These are phyloP conservation scores for Pachliopta kotzebuea DNA, from an alignment of 2,888 invertebrate genomes.

Conservation along the genomic window DNA sequence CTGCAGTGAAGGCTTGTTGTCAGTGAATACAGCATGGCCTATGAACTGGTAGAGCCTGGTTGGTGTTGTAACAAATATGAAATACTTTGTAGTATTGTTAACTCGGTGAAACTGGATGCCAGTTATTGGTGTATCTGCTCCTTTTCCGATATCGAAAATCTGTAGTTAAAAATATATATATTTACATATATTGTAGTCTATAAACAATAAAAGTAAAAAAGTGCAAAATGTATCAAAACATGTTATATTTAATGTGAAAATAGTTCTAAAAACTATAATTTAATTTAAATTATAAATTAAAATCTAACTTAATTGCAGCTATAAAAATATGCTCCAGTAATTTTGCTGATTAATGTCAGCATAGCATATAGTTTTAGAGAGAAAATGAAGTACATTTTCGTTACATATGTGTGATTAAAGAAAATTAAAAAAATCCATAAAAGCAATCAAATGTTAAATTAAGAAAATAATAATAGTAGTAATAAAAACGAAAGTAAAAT, in stretches of 20 bases:
- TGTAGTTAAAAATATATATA: conserved; percentile 58
- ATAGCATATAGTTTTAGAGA: neutral
- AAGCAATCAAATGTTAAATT: conserved; percentile 19
- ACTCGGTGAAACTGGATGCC: conserved; percentile 91
- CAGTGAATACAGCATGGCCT: conserved; percentile 84
- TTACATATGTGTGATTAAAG: neutral
- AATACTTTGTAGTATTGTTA: conserved; percentile 86
- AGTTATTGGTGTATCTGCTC: conserved; percentile 89
- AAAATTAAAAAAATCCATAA: neutral
- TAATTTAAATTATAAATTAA: no score
- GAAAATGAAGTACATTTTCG: neutral
- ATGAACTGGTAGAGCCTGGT: conserved; percentile 93
- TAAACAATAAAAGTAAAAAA: neutral
- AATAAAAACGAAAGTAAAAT: conserved; percentile 36
- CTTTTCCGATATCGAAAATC: conserved; percentile 94
- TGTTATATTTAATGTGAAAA: neutral
- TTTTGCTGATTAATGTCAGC: no score
- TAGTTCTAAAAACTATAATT: no score
- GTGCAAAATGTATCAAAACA: neutral
- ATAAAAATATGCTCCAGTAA: no score
- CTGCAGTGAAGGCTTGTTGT: conserved; percentile 90
- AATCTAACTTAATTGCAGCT: no score
- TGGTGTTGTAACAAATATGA: conserved; percentile 91
- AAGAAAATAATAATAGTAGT: conserved; percentile 21
- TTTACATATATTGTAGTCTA: conserved; percentile 3